Evolutionary conservation across 2,113 vertebrate genomes (phyloP).

Genomic region (Nematolebias whitei): DNA sequence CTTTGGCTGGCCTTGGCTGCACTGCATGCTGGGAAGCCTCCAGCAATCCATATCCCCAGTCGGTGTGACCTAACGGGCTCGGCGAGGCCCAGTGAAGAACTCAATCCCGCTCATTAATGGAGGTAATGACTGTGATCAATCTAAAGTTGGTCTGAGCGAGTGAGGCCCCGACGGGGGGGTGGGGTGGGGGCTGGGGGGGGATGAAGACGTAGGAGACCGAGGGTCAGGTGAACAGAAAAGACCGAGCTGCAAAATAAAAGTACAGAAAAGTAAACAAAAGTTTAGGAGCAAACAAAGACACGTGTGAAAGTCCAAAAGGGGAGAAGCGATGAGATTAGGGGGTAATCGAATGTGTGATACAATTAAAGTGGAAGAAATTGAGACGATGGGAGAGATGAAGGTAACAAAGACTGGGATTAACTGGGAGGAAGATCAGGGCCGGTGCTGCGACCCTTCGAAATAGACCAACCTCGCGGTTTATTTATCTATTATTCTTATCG

Average conservation of each 20-base stretch:
- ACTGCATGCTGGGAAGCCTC: conserved; percentile 60
- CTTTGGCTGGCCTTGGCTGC: conserved; percentile 59
- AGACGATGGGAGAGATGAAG: conserved; percentile 38
- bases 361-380: conserved; percentile 48
- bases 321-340: conserved; percentile 32
- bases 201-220: conserved; percentile 26
- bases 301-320: not conserved
- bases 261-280: conserved; percentile 28
- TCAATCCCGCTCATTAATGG: conserved; percentile 81
- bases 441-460: conserved; percentile 25
- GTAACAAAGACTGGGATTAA: conserved; percentile 40
- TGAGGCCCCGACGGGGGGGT: conserved; percentile 29
- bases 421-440: conserved; percentile 14
- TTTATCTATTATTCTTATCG: conserved; percentile 18
- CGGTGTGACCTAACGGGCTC: conserved; percentile 69
- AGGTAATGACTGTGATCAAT: conserved; percentile 82
- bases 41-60: conserved; percentile 70
- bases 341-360: conserved; percentile 44
- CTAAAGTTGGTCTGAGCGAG: conserved; percentile 59
- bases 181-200: conserved; percentile 14
- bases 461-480: conserved; percentile 14
- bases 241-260: conserved; percentile 11
- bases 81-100: conserved; percentile 69
- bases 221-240: conserved; percentile 35
- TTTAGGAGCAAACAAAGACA: conserved; percentile 6